phyloP scores from a whole-genome alignment of 1,140 invertebrate species.

The Teleopsis dalmanni region DNA sequence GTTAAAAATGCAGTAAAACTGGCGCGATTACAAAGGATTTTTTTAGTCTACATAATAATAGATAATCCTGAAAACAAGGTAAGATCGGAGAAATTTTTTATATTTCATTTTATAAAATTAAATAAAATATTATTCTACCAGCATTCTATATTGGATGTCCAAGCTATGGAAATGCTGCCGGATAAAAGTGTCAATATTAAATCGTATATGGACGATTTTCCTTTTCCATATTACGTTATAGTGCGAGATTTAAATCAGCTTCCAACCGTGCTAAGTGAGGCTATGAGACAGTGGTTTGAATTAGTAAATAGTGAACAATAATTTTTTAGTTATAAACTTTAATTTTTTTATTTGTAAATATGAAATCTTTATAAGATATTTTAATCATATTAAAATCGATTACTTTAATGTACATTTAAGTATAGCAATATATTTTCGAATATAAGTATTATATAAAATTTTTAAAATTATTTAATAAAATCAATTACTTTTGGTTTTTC shows the following conservation, averaged over 20 bases:
- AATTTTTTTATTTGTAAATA: too few relatives aligned
- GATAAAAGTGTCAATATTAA: slow-evolving; percentile 50
- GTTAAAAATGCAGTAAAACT: slow-evolving; percentile 64
- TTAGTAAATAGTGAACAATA: slow-evolving; percentile 53
- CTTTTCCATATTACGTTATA: slow-evolving; percentile 98
- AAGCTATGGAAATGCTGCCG: slow-evolving; percentile 63
- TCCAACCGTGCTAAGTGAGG: slow-evolving; percentile 87
- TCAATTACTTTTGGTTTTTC: too few relatives aligned
- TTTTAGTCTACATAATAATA: slow-evolving; percentile 91
- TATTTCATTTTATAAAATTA: background rate
- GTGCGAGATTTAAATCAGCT: slow-evolving; percentile 79
- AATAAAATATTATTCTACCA: too few relatives aligned
- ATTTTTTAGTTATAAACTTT: too few relatives aligned
- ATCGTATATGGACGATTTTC: slow-evolving; percentile 88
- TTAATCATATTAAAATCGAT: too few relatives aligned
- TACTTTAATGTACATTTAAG: too few relatives aligned
- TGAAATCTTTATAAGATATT: too few relatives aligned
- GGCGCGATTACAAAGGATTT: slow-evolving; percentile 74
- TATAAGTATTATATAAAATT: too few relatives aligned
- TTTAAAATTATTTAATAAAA: too few relatives aligned
- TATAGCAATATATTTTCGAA: too few relatives aligned
- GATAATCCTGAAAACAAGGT: slow-evolving; percentile 90
- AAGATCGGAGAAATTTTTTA: slow-evolving; percentile 21
- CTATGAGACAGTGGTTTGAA: slow-evolving; percentile 97
- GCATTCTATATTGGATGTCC: slow-evolving; percentile 89